Evolutionary conservation across 2,113 vertebrate genomes (phyloP).

Genomic region (Thinocorus orbignyianus): DNA sequence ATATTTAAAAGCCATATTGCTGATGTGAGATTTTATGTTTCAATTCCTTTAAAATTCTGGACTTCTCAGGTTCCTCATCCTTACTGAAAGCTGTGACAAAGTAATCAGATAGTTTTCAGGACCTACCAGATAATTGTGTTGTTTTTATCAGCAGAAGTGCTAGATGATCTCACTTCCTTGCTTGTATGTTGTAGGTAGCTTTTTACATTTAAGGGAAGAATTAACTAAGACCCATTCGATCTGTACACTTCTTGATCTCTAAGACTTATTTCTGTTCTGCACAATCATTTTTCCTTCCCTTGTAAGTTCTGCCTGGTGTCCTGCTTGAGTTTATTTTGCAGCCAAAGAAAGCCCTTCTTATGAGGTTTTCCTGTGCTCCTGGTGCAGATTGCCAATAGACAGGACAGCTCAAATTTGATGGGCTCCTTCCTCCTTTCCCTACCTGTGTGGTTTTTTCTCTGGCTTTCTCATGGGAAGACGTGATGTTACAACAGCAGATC

Average conservation of each 20-base stretch:
- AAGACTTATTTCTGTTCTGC: background rate
- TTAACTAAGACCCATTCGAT: background rate
- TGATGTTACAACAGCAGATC: background rate
- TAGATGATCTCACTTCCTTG: background rate
- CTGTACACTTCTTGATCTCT: background rate
- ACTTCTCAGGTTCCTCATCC: background rate
- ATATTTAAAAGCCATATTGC: background rate
- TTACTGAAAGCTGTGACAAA: background rate
- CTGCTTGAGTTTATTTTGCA: background rate
- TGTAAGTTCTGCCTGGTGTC: background rate
- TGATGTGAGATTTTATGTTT: background rate
- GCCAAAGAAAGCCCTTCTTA: background rate
- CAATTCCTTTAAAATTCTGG: background rate
- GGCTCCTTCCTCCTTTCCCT: background rate
- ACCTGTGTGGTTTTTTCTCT: accelerated
- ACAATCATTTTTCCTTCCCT: background rate
- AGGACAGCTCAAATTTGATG: background rate
- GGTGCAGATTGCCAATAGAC: background rate
- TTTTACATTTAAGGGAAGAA: background rate
- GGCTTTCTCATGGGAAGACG: background rate
- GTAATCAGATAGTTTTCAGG: background rate
- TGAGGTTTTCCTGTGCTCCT: background rate
- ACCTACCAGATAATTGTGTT: background rate
- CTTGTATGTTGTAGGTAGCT: background rate
- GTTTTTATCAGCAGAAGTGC: background rate